Percentiles rank a stretch among this genome's conserved stretches.
phyloP scores from a whole-genome alignment of 2,888 invertebrate species.

The Macrosoma leucophasiata region DNA sequence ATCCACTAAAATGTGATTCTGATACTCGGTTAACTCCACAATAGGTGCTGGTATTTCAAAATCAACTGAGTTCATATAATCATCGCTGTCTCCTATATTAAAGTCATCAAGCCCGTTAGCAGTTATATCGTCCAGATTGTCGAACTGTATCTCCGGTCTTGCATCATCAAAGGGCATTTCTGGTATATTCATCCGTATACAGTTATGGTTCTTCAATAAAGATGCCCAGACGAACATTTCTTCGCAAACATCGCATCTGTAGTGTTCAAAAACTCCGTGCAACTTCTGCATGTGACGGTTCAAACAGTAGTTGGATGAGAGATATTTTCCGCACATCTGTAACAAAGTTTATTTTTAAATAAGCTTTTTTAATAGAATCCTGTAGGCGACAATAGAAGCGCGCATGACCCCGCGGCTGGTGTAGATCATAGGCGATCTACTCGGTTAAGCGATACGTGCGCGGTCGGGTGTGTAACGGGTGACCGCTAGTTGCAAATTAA shows the following conservation, averaged over 20 bases:
- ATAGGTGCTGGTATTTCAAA: slow-evolving; percentile 60
- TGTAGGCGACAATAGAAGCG: no score
- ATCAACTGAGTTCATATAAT: slow-evolving; percentile 44
- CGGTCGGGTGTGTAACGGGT: no score
- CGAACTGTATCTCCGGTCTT: slow-evolving; percentile 49
- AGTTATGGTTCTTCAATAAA: slow-evolving; percentile 43
- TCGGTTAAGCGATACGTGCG: no score
- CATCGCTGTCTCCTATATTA: slow-evolving; percentile 37
- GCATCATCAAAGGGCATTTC: slow-evolving; percentile 54
- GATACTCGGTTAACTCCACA: slow-evolving; percentile 45
- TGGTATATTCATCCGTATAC: slow-evolving; percentile 41
- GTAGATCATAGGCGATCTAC: no score
- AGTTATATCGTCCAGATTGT: slow-evolving; percentile 35
- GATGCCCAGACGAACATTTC: slow-evolving; percentile 58
- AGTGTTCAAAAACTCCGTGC: slow-evolving; percentile 32
- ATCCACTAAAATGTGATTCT: slow-evolving; percentile 20
- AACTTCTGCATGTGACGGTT: slow-evolving; percentile 45
- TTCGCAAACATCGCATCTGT: slow-evolving; percentile 45
- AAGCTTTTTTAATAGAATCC: no score
- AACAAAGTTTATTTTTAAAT: no score
- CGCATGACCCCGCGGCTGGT: no score
- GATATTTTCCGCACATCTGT: slow-evolving; percentile 54
- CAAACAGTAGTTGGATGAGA: slow-evolving; percentile 42
- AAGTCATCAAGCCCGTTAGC: slow-evolving; percentile 41
- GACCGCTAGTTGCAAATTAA: no score